Conservation (phyloP, 2,888 invertebrate species). For the Dasypogon diadema region DNA sequence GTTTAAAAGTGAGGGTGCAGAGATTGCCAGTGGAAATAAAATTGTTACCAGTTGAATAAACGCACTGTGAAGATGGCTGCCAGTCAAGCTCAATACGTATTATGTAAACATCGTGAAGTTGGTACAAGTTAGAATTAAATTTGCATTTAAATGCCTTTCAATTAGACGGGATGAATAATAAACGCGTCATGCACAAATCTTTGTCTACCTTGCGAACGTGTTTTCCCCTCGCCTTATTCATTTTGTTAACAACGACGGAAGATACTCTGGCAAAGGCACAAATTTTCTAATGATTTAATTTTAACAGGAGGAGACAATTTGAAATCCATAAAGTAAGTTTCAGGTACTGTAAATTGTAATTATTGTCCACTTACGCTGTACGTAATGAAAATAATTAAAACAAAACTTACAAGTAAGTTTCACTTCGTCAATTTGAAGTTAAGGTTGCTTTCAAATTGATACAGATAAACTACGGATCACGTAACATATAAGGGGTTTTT, state of each 20-base stretch:
- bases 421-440: no score
- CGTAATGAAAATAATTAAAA: no score
- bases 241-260: background rate
- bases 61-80: conserved; percentile 3
- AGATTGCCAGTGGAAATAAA: background rate
- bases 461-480: no score
- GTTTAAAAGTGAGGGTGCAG: background rate
- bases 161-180: conserved; percentile 43
- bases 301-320: background rate
- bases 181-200: conserved; percentile 31
- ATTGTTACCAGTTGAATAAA: conserved; percentile 28
- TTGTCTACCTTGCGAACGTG: conserved; percentile 31
- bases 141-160: conserved; percentile 45
- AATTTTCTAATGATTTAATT: conserved; percentile 19
- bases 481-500: no score
- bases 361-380: no score
- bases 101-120: conserved; percentile 41
- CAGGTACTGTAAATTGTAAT: no score
- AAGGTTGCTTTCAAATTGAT: no score
- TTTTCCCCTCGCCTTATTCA: background rate
- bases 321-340: no score
- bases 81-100: conserved; percentile 15
- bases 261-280: background rate
- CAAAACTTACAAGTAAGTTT: no score
- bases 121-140: conserved; percentile 31